Conservation (phyloP, 2,113 vertebrate species). For the Petroica traversi region DNA sequence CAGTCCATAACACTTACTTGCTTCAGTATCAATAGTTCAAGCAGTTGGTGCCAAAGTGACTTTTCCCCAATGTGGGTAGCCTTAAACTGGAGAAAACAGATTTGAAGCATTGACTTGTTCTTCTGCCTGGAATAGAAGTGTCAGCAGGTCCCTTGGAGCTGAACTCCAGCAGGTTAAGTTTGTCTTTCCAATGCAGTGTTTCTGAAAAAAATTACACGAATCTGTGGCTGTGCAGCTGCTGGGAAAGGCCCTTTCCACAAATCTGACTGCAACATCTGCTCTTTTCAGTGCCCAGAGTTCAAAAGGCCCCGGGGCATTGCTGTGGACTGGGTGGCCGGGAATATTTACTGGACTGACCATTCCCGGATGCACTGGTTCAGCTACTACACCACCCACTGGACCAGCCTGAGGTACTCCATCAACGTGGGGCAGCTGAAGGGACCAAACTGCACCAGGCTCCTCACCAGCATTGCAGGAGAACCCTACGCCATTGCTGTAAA, state of each 20-base stretch:
- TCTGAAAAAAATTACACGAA: neutral
- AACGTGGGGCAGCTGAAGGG: constrained; percentile 94
- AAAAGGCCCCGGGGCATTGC: constrained; percentile 92
- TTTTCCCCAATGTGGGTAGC: neutral
- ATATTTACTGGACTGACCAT: constrained; percentile 98
- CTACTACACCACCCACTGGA: constrained; percentile 99
- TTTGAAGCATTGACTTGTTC: neutral
- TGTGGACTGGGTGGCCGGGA: constrained; percentile 96
- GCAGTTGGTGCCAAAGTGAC: neutral
- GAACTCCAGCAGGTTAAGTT: neutral
- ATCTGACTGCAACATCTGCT: constrained; percentile 7
- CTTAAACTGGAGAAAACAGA: neutral
- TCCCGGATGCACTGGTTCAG: constrained; percentile 99
- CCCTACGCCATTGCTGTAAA: constrained; percentile 95
- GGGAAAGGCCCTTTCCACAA: neutral
- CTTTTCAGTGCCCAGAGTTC: constrained; percentile 91
- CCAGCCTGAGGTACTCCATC: constrained; percentile 94
- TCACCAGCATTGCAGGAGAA: constrained; percentile 94
- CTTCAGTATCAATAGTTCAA: neutral
- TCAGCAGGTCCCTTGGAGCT: neutral
- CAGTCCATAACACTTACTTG: neutral
- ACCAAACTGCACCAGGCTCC: constrained; percentile 92
- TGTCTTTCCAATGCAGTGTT: neutral
- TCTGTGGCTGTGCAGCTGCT: neutral
- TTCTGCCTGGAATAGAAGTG: neutral